Percentiles rank a stretch among this genome's conserved stretches.
phyloP scores from a whole-genome alignment of 2,888 invertebrate genomes.

The Amaurobius ferox region DNA sequence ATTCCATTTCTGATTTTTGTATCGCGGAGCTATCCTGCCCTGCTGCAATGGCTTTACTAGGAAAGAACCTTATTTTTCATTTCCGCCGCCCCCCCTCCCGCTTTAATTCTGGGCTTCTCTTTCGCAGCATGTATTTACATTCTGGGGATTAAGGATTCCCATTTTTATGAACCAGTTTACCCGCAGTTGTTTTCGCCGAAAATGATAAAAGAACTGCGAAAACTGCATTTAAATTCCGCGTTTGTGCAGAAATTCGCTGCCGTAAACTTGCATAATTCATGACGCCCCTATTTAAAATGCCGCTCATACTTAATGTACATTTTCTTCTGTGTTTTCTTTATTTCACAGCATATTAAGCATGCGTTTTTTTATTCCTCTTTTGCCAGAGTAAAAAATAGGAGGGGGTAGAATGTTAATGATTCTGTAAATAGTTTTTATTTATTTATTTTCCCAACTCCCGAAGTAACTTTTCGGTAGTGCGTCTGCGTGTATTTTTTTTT shows the following conservation, averaged over 20 bases:
- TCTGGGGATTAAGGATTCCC: not conserved
- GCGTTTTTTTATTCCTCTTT: not conserved
- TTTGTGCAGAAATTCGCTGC: slow-evolving; percentile 1
- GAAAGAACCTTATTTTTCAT: too few relatives aligned
- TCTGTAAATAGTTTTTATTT: slow-evolving; percentile 12
- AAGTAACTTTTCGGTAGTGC: slow-evolving; percentile 7
- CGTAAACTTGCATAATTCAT: slow-evolving; percentile 11
- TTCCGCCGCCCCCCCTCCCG: not conserved
- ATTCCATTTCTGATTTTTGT: not conserved
- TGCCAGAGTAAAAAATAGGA: not conserved
- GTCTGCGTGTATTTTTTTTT: slow-evolving; percentile 15
- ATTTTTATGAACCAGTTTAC: slow-evolving; percentile 12
- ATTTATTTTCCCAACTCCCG: not conserved
- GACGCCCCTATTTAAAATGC: slow-evolving; percentile 5
- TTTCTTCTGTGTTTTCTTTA: slow-evolving; percentile 1
- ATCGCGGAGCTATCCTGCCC: not conserved
- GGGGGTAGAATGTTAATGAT: slow-evolving; percentile 3
- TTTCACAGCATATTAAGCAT: not conserved
- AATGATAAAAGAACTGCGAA: slow-evolving; percentile 9
- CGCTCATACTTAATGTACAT: not conserved
- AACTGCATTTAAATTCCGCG: slow-evolving; percentile 10
- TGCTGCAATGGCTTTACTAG: too few relatives aligned
- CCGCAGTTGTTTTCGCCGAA: not conserved
- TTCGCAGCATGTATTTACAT: not conserved
- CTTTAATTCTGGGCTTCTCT: not conserved